Evolutionary conservation across 2,888 invertebrate species (phyloP), one percentile per base, ranked within the genome.

Genomic region (Leptodirus hochenwartii): DNA sequence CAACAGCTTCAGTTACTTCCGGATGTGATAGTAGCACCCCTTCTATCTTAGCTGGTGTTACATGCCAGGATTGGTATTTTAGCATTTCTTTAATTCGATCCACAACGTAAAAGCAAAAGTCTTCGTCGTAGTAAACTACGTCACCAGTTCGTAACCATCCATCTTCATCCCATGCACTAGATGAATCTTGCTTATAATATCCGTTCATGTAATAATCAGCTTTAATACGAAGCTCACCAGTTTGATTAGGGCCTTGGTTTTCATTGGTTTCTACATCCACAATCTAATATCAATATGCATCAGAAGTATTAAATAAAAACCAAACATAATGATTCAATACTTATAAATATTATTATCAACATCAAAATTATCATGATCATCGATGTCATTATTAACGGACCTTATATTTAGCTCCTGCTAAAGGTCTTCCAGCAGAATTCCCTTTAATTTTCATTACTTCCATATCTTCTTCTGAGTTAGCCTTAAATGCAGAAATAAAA

Each of bases 1-100:
- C 85, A 0, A 77, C 84, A 1, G 75, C 80, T 42, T 84, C 82
- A 12, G 62, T 31, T 4, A 54, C 44, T 4, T 42, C 43, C 4
- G 51, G 48, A 42, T 54, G 54, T n/a, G 36, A 26, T n/a, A 38
- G 31, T 20, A 54, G 31, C 27, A 45, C 33, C 24, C 39, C 37
- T 39, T 53, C 53, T 5, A 53, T 12, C 29, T 45, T 32, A 4
- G 45, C 44, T 2, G 54, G 52, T 13, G 47, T 37, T 4, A 66
- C 61, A 44, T 65, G 64, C 49, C 58, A 50, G 22, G 48, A 55
- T 36, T 45, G 56, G 39, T 58, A 66, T 41, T 63, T 65, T 4
- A 66, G 45, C 36, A 66, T 45, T 36, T 61, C 51, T 37, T 66
- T 66, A 4, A 60, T 51, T 13, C 66, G 50, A 20, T 64, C 65